Conservation (phyloP, 2,113 vertebrate species). For the Piaya cayana region DNA sequence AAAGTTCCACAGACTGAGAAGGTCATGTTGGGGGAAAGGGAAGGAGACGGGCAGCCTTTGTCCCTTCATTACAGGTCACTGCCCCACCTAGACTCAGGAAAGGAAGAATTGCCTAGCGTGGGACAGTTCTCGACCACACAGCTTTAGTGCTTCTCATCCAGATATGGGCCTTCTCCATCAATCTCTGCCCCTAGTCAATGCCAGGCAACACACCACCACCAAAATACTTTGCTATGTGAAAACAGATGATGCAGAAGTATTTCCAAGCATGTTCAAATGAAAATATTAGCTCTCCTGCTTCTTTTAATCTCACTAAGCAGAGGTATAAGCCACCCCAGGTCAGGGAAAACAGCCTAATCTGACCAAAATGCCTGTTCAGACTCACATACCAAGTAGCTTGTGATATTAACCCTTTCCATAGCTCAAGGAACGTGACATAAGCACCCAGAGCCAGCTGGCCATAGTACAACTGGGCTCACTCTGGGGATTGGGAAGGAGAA, state of each 20-base stretch:
- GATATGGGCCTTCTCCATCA: background rate
- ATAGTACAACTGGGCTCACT: background rate
- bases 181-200: background rate
- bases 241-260: background rate
- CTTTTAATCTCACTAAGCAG: slow-evolving; percentile 7
- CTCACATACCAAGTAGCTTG: background rate
- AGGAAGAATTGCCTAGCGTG: background rate
- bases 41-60: background rate
- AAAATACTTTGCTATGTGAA: background rate
- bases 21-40: background rate
- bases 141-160: background rate
- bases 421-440: background rate
- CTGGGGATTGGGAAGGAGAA: background rate
- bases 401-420: background rate
- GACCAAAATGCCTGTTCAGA: background rate
- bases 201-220: background rate
- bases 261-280: background rate
- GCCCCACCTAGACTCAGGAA: background rate
- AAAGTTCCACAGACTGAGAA: background rate
- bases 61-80: background rate
- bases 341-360: background rate
- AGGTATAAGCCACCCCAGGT: background rate
- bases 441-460: background rate
- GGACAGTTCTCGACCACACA: background rate
- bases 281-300: background rate